These are phyloP conservation scores for Tachuris rubrigastra DNA, from an alignment of 2,113 vertebrate genomes.

Conservation along the genomic window DNA sequence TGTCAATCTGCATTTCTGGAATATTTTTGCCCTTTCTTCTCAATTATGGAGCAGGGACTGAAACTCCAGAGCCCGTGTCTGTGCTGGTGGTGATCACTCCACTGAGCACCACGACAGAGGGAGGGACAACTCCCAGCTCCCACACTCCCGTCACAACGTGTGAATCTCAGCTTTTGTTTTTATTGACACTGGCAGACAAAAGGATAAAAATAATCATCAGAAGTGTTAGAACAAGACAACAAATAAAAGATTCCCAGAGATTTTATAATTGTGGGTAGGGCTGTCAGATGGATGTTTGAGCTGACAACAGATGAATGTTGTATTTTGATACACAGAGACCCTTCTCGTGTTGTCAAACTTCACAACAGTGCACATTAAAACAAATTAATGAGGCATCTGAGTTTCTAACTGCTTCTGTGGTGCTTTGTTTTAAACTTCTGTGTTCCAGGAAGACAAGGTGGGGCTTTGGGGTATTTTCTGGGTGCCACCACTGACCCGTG, in stretches of 20 bases:
- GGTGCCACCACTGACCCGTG: neutral
- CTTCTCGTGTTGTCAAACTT: neutral
- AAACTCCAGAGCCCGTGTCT: neutral
- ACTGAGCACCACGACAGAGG: neutral
- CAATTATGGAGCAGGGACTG: neutral
- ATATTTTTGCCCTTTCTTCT: neutral
- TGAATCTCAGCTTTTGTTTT: neutral
- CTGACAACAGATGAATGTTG: neutral
- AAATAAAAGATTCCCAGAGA: neutral
- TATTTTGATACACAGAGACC: neutral
- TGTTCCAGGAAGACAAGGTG: neutral
- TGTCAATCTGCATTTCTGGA: slow-evolving; percentile 5
- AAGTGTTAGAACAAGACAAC: neutral
- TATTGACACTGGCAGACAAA: slow-evolving; percentile 33
- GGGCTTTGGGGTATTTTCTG: accelerated
- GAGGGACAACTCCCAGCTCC: neutral
- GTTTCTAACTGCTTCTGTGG: neutral
- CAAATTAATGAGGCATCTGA: neutral
- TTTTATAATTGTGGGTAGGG: neutral
- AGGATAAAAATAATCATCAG: slow-evolving; percentile 20
- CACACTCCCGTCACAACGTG: neutral
- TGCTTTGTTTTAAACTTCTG: neutral
- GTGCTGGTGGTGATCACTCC: neutral
- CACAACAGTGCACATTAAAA: neutral
- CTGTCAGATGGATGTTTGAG: neutral